Evolutionary conservation across 2,888 invertebrate species (phyloP), one percentile per base, ranked within the genome.

Genomic region (Zaprionus obscuricornis): DNA sequence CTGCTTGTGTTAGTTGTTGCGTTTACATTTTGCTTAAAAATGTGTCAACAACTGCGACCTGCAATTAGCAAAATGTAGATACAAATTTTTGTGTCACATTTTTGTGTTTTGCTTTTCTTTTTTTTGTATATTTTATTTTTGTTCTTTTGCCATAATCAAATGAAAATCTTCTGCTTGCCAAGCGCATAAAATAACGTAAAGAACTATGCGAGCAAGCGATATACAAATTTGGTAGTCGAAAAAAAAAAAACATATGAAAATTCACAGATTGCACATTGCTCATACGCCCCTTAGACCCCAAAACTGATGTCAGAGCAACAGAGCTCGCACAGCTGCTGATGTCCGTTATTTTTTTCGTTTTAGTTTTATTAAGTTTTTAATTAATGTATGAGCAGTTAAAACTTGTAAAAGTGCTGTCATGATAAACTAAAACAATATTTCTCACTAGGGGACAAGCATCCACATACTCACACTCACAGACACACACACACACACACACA

Each of bases 371-470:
- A 83, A 85, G 84, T 81, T 85, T 81, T 81, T 85, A 81, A 81
- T 81, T 81, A 81, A 81, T 85, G 86, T 81, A 81, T 70, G 81
- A 85, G 81, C 81, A 79, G 81, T 81, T 81, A 79, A 81, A 85
- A 79, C 81, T 81, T 81, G 86, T 75, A 83, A 79, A 73, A 85
- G 76, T 83, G 67, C 84, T 79, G 86, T 83, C 84, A 83, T 79
- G 86, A 81, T 81, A 81, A 81, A 85, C 81, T 81, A 79, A 85
- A 83, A 85, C 84, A 83, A 85, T 81, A 81, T 81, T 85, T 81
- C 81, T 81, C 81, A 63, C 66, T 79, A 66, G 85, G 84, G 84
- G 62, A 40, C n/a, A n/a, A n/a, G n/a, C n/a, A n/a, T n/a, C 46
- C 55, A 29, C 33, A 13, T 8, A 10, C 37, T 40, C 42, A 36